These are phyloP conservation scores for Meles meles DNA, from an alignment of 2,113 vertebrate species.

Conservation along the genomic window DNA sequence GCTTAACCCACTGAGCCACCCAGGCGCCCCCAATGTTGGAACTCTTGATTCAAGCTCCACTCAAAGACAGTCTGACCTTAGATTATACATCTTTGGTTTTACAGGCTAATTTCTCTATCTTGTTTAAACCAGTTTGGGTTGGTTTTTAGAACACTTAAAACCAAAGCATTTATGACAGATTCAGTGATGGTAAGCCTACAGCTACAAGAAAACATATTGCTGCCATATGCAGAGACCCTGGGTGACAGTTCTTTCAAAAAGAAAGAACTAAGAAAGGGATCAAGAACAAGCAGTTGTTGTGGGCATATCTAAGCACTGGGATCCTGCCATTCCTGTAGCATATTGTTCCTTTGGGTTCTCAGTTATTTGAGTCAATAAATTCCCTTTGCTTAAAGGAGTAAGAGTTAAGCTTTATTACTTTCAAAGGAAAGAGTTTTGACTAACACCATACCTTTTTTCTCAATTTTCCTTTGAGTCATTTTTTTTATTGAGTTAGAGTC, in stretches of 20 bases:
- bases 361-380: not conserved
- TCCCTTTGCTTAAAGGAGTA: not conserved
- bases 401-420: not conserved
- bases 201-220: not conserved
- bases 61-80: not conserved
- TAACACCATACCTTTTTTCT: not conserved
- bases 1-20: too few relatives aligned
- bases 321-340: not conserved
- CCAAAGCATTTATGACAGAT: not conserved
- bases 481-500: not conserved
- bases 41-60: not conserved
- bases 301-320: not conserved
- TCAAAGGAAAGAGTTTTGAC: not conserved
- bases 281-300: not conserved
- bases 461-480: not conserved
- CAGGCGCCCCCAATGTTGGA: not conserved
- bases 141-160: not conserved
- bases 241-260: not conserved
- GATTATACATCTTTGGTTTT: not conserved
- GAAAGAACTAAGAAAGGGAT: not conserved
- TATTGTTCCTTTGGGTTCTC: not conserved
- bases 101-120: not conserved
- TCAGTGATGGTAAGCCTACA: not conserved
- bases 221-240: not conserved
- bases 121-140: not conserved